Evolutionary conservation across 37 sponge, comb jelly and placozoan genomes (phyloP).

Genomic region (Beroe forskalii): DNA sequence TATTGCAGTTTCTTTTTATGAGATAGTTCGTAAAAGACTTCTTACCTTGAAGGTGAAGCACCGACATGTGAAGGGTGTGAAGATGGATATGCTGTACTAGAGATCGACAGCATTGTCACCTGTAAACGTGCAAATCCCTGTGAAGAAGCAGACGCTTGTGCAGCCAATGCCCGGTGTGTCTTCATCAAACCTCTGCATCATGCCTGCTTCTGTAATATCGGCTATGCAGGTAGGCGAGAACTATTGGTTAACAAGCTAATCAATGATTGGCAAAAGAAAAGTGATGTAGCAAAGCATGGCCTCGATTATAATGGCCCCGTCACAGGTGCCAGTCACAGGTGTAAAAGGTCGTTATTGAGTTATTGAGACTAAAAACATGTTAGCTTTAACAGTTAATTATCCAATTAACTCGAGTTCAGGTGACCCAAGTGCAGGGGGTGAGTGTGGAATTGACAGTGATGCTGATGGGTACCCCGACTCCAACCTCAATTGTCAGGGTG

Average conservation of each 20-base stretch:
- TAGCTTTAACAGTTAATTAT: too few relatives aligned
- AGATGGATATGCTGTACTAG: slow-evolving; percentile 5
- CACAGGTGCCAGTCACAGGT: too few relatives aligned
- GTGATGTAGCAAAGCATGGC: too few relatives aligned
- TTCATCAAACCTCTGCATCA: not conserved
- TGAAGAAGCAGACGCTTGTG: slow-evolving; percentile 29
- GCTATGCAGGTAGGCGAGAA: slow-evolving; percentile 16
- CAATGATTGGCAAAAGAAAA: too few relatives aligned
- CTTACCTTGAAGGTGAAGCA: not conserved
- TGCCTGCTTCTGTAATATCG: slow-evolving; percentile 57
- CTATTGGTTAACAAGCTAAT: too few relatives aligned
- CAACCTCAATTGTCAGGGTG: slow-evolving; percentile 19
- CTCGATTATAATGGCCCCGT: too few relatives aligned
- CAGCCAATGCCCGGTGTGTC: slow-evolving; percentile 15
- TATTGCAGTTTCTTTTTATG: too few relatives aligned
- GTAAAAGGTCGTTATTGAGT: too few relatives aligned
- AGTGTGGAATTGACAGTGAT: slow-evolving; percentile 62
- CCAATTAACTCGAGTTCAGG: not conserved
- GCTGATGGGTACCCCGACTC: slow-evolving; percentile 59
- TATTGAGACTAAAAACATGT: too few relatives aligned
- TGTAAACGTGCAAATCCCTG: slow-evolving; percentile 12
- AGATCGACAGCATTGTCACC: not conserved
- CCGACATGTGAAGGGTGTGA: slow-evolving; percentile 15
- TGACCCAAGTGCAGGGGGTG: not conserved
- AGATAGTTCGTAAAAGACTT: too few relatives aligned